Evolutionary conservation across 2,113 vertebrate species (phyloP), one percentile per base, ranked within the genome.

Genomic region (Campylorhamphus procurvoides): DNA sequence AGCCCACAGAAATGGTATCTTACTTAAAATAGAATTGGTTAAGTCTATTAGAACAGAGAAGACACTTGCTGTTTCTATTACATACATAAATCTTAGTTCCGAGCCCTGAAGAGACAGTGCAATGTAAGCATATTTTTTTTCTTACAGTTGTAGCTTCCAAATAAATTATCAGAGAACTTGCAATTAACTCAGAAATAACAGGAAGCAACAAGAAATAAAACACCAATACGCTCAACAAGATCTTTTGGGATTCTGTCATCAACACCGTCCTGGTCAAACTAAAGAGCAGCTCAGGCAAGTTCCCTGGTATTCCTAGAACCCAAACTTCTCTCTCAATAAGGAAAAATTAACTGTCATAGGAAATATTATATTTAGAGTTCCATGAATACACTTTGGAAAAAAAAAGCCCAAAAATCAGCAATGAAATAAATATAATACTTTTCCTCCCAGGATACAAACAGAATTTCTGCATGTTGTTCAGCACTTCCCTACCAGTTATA

Each of bases 51-150:
- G n/a, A 95, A 94, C 2, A 3, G 16, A 89, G 46, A 77, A 87
- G 94, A 87, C 49, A 91, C 64, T 94, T 59, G 27, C 68, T 46
- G 13, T 68, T 94, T 85, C 86, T 86, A 92, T 84, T 86, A 58
- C 33, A 90, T 25, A 74, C 83, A 96, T 97, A 96, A 95, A 93
- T 97, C 95, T 94, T 89, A 71, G 40, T 69, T 92, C 35, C 44
- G 15, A 82, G 68, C 3, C 50, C 52, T 67, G 44, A 92, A 72
- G 86, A 91, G 92, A 92, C 77, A 84, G 24, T 90, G 95, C 93
- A 92, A 84, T 13, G 69, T 91, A 94, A 94, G 95, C 89, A 84
- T 60, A 50, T 1, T 62, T 73, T 46, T 93, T 75, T 90, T 49
- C 55, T 52, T 79, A 87, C 80, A 83, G 37, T 83, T 94, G 76